Base-by-base conservation (phyloP, 2,797 vertebrate genomes). In the Pangasius krempfi region DNA sequence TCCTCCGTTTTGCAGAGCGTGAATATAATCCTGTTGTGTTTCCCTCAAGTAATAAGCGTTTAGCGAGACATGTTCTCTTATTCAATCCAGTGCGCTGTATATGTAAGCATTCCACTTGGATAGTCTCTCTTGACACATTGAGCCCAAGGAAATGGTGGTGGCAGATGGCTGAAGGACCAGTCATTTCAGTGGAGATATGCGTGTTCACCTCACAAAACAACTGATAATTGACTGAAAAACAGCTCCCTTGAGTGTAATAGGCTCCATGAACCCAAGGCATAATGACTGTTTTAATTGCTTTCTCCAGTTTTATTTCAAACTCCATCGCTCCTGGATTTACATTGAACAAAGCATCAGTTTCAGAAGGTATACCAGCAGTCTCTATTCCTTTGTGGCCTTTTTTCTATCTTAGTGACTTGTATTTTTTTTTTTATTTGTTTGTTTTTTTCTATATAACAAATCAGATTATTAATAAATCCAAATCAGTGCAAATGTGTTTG, bases 191-290 rank as follows among this genome's bases (percentile, higher is more conserved):
- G 54, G 79, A 86, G 85, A 88, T 87, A 89, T 89, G 86, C 80
- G 68, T 86, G 88, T 88, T 88, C 86, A 89, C 73, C 79, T 89
- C 84, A 87, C 84, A 92, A 90, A 89, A 91, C 91, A 91, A 90
- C 84, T 87, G 88, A 90, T 92, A 91, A 92, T 89, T 92, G 90
- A 90, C 88, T 90, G 89, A 90, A 90, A 90, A 91, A 88, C 86
- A 87, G 86, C 85, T 86, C 88, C 64, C 87, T 85, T 75, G 85
- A 85, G 88, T 85, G 76, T 89, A 91, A 86, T 89, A 90, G 60
- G 54, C 58, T 30, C 40, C 78, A 88, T 86, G 68, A 79, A 90
- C 84, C 79, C 70, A 79, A 64, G 76, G 73, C 82, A 88, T 89
- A 86, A 90, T 75, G 88, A 80, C 84, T 85, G 27, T 52, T 73